A percentile compares a stretch with the other conserved stretches of the same genome.
phyloP scores from a whole-genome alignment of 2,797 vertebrate genomes.

The Gymnoscopelus braueri region DNA sequence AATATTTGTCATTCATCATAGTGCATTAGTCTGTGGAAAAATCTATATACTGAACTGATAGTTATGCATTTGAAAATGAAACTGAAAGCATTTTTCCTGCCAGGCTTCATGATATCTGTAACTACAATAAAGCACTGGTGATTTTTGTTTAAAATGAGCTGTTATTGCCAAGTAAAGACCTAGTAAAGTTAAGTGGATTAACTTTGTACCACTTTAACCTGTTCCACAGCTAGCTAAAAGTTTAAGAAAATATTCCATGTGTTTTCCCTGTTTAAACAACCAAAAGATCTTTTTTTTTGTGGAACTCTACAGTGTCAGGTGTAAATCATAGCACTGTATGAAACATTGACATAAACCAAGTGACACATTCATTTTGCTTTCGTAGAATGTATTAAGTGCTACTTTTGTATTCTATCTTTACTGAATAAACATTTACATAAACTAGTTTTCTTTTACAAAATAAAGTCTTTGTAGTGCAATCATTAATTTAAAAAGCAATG shows the following conservation, averaged over 20 bases:
- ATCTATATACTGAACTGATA: not conserved
- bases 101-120: not conserved
- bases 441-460: constrained; percentile 47
- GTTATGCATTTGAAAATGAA: too few species aligned
- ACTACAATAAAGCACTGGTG: not conserved
- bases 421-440: constrained; percentile 65
- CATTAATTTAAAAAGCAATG: not conserved
- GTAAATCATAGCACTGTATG: not conserved
- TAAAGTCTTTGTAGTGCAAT: not conserved
- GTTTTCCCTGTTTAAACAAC: too few species aligned
- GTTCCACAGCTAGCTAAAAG: too few species aligned
- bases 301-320: not conserved
- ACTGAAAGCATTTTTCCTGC: not conserved
- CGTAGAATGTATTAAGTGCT: constrained; percentile 29
- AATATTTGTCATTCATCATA: constrained; percentile 2
- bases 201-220: too few species aligned
- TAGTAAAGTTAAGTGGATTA: too few species aligned
- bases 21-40: not conserved
- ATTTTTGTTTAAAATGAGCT: not conserved
- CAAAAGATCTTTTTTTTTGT: too few species aligned
- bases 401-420: constrained; percentile 49
- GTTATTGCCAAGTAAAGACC: not conserved
- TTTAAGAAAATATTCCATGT: too few species aligned
- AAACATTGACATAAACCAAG: not conserved
- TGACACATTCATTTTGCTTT: constrained; percentile 14